Evolutionary conservation across 1,140 invertebrate species (phyloP).

Genomic region (Doryteuthis pealeii): DNA sequence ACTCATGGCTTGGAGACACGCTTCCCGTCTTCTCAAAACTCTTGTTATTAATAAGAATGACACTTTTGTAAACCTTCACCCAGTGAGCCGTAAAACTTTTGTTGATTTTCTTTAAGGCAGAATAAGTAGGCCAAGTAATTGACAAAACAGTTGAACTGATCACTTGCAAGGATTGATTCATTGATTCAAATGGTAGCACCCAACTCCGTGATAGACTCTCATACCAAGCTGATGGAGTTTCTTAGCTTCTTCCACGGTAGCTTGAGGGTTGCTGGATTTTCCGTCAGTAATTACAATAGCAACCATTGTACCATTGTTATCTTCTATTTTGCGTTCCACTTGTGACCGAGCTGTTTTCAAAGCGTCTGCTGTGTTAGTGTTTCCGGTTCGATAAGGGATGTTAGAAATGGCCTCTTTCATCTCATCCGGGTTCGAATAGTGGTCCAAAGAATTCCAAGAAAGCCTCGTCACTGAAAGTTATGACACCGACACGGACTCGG

Average conservation of each 20-base stretch:
- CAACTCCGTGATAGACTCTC: not conserved
- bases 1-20: too few relatives aligned
- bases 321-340: not conserved
- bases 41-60: too few relatives aligned
- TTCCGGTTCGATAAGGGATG: slow-evolving; percentile 21
- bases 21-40: too few relatives aligned
- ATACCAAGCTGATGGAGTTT: not conserved
- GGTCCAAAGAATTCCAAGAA: slow-evolving; percentile 31
- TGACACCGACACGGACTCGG: slow-evolving; percentile 36
- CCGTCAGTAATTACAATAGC: slow-evolving; percentile 34
- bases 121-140: too few relatives aligned
- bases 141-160: too few relatives aligned
- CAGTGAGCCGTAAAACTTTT: too few relatives aligned
- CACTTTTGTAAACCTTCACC: too few relatives aligned
- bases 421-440: slow-evolving; percentile 6
- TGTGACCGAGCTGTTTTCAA: not conserved
- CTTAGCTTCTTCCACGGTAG: slow-evolving; percentile 17
- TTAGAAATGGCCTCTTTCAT: slow-evolving; percentile 6
- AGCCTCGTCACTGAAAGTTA: slow-evolving; percentile 34
- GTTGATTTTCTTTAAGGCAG: too few relatives aligned
- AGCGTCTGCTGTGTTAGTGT: slow-evolving; percentile 21
- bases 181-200: too few relatives aligned
- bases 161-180: too few relatives aligned
- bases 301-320: slow-evolving; percentile 23
- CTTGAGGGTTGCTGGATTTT: slow-evolving; percentile 12